Evolutionary conservation across 2,113 vertebrate species (phyloP).

Genomic region (Eretmochelys imbricata): DNA sequence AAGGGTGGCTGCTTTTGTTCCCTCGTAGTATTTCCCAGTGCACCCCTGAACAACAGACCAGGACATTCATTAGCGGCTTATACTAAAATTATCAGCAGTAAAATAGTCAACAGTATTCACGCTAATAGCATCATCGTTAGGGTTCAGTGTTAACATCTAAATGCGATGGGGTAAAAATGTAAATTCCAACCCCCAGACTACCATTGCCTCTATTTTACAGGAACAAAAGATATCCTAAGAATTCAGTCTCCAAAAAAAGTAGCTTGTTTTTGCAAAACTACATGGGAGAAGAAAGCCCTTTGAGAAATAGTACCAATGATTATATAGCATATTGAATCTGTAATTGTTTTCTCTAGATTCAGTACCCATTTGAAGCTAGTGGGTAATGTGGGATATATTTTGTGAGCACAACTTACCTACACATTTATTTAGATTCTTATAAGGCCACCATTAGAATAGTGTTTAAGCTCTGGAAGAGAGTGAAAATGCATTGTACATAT

Average conservation of each 20-base stretch:
- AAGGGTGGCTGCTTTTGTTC: too few relatives aligned
- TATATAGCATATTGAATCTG: neutral
- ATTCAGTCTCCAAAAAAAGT: neutral
- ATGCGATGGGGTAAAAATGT: too few relatives aligned
- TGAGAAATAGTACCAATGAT: neutral
- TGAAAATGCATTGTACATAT: too few relatives aligned
- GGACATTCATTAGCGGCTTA: too few relatives aligned
- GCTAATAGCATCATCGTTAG: neutral
- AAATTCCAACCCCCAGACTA: neutral
- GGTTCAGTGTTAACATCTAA: neutral
- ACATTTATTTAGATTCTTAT: too few relatives aligned
- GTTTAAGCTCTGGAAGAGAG: too few relatives aligned
- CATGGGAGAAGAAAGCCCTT: neutral
- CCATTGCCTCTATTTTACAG: neutral
- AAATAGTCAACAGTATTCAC: neutral
- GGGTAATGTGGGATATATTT: too few relatives aligned
- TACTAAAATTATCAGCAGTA: neutral
- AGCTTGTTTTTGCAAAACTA: neutral
- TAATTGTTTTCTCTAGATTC: neutral
- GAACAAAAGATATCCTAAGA: neutral
- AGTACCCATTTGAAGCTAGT: neutral
- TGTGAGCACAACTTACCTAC: too few relatives aligned
- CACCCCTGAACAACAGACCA: too few relatives aligned
- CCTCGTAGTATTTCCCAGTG: too few relatives aligned
- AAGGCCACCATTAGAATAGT: too few relatives aligned